A percentile compares a stretch with the other conserved stretches of the same genome.
phyloP scores from a whole-genome alignment of 2,797 vertebrate genomes.

The Lepus townsendii region DNA sequence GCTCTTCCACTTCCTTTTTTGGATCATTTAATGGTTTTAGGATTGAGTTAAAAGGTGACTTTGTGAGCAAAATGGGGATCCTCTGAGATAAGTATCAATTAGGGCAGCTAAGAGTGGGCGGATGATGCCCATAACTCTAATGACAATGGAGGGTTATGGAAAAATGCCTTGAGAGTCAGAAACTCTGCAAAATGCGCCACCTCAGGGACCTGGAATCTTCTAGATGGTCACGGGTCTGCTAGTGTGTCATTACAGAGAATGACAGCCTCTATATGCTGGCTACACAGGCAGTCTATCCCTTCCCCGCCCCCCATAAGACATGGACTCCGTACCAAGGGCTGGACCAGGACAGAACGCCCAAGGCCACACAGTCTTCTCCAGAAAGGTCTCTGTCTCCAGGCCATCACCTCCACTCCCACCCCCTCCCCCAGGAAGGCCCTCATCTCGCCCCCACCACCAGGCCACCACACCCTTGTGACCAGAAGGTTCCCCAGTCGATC shows the following conservation, averaged over 20 bases:
- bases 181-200: constrained; percentile 57
- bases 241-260: background rate
- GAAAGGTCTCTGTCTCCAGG: background rate
- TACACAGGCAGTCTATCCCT: background rate
- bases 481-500: constrained; percentile 68
- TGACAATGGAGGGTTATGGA: constrained; percentile 36
- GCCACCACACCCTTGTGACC: constrained; percentile 56
- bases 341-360: background rate
- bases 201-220: background rate
- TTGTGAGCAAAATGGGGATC: constrained; percentile 70
- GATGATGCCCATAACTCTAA: constrained; percentile 48
- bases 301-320: background rate
- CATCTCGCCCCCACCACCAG: background rate
- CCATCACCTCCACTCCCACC: background rate
- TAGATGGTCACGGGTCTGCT: background rate
- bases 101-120: constrained; percentile 31
- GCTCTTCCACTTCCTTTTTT: constrained; percentile 50
- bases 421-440: background rate
- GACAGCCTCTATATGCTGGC: background rate
- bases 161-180: constrained; percentile 13
- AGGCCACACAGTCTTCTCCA: background rate
- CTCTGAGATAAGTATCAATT: constrained; percentile 79
- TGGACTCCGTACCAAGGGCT: background rate
- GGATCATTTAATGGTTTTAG: constrained; percentile 59
- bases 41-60: constrained; percentile 67